Evolutionary conservation across 2,888 invertebrate genomes (phyloP), one percentile per base, ranked within the genome.

Genomic region (Cotesia congregata): DNA sequence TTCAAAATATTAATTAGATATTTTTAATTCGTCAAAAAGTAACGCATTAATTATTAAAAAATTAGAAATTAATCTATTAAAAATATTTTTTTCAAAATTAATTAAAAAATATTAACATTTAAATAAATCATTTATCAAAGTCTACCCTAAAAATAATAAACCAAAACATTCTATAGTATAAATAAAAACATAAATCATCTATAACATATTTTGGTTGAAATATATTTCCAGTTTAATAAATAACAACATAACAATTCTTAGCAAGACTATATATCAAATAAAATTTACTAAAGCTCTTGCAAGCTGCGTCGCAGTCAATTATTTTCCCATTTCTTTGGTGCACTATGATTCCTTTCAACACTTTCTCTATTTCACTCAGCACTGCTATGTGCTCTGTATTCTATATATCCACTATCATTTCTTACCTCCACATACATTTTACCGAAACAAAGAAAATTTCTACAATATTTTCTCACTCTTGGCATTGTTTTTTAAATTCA

Each of bases 261-360:
- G 50, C 12, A 50, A 50, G 12, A 50, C 50, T 50, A 50, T 50
- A 50, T 50, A 50, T 50, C 50, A 50, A 50, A 50, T 50, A 50
- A 50, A 50, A 50, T 50, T 50, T 50, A 50, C 50, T 7, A 50
- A 50, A 50, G 50, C 50, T 50, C 50, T 50, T 50, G 50, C 50
- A 50, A 50, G 50, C 50, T 50, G 50, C 50, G 50, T 50, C 50
- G 50, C 50, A 50, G 50, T 50, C 50, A 50, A 50, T 50, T 50
- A 50, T 50, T 50, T 50, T 50, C 50, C 50, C 50, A 50, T 50
- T 50, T 50, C 50, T 50, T 50, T 9, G 50, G 9, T 50, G 50
- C 9, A 50, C 50, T 50, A 50, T 50, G 50, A 50, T 50, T 50
- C 50, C 50, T 50, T 50, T 50, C 50, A 50, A 50, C 50, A 50